Conservation (phyloP, 2,888 invertebrate genomes). For the Limenitis camilla region DNA sequence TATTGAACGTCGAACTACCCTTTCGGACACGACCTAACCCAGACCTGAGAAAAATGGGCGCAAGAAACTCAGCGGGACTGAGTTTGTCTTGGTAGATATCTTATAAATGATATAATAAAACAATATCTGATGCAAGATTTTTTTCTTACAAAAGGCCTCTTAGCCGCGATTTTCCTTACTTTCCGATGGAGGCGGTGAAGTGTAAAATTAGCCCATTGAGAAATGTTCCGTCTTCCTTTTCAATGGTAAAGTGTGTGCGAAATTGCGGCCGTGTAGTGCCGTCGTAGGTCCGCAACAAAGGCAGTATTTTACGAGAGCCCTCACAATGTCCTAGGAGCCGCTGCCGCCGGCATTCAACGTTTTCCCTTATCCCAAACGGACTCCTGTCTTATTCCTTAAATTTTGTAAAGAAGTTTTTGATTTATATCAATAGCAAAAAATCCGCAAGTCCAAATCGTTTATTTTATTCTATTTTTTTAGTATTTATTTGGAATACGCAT, state of each 20-base stretch:
- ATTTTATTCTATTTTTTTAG: no score
- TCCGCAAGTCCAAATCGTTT: background rate
- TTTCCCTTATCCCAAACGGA: conserved; percentile 13
- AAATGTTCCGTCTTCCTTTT: conserved; percentile 32
- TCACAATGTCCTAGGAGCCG: conserved; percentile 19
- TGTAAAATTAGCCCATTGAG: conserved; percentile 46
- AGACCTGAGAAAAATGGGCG: no score
- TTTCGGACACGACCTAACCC: no score
- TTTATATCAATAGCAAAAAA: no score
- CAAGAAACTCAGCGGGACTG: no score
- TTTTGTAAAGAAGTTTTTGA: no score
- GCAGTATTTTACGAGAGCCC: conserved; percentile 20
- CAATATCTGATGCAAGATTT: no score
- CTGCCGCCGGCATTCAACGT: conserved; percentile 20
- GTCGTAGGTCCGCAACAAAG: conserved; percentile 28
- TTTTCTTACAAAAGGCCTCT: background rate
- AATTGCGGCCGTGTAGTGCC: conserved; percentile 30
- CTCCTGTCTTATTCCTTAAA: background rate
- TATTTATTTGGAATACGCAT: no score
- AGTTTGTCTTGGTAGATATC: no score
- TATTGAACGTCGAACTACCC: no score
- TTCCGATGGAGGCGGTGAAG: conserved; percentile 32
- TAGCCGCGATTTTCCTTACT: conserved; percentile 13
- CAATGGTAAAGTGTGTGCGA: conserved; percentile 31
- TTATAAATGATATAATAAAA: no score